Base-by-base conservation (phyloP, 2,797 vertebrate genomes). In the Nannoperca australis region DNA sequence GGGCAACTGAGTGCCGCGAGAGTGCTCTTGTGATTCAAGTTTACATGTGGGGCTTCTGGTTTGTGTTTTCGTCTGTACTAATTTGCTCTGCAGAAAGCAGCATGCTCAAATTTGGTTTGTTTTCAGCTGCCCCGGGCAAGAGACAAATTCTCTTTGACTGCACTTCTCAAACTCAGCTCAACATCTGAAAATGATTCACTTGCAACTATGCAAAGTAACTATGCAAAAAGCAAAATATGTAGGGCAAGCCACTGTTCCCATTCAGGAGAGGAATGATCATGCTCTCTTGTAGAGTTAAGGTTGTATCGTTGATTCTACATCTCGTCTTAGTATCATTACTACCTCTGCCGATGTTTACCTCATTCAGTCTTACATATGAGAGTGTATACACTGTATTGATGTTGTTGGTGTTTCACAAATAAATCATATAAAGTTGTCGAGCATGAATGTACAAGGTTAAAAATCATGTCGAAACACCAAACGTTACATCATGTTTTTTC, bases 61-160 rank as follows among this genome's bases (percentile, higher is more conserved):
- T 90, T 74, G 67, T 85, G 69, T 86, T 91, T 79, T 85, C 58
- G 58, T 90, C 85, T 85, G 70, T 63, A 71, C 79, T 93, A 86
- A 92, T 92, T 92, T 92, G 86, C 86, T 78, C 72, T 78, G 84
- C 80, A 86, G 76, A 89, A 92, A 90, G 85, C 90, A 84, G 82
- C 64, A 82, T 86, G 90, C 85, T 93, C 71, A 85, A 86, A 90
- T 89, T 71, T 85, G 83, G 82, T 91, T 91, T 91, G 88, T 91
- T 91, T 92, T 87, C 86, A 83, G 78, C 74, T 67, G 89, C 92
- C 83, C 66, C 53, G 2, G 85, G 90, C 87, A 18, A 85, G 81
- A 93, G 81, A 86, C 85, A 87, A 81, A 91, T 92, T 85, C 85
- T 84, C 80, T 85, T 54, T 76, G 85, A 90, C 87, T 91, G 87